Base-by-base conservation (phyloP, 2,797 vertebrate genomes). In the Otus scops region DNA sequence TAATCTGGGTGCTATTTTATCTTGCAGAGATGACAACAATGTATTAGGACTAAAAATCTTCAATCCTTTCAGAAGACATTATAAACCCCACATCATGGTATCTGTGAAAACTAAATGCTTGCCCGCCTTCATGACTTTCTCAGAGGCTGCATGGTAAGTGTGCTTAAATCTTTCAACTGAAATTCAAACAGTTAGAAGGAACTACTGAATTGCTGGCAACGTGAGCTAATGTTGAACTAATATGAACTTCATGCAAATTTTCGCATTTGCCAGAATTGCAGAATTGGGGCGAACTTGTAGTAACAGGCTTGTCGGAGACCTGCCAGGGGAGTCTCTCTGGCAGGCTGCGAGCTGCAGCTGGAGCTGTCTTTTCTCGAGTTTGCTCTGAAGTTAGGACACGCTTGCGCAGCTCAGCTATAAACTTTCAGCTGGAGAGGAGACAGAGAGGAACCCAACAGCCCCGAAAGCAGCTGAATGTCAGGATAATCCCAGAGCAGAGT, bases 181-280 rank as follows among this genome's bases (percentile, higher is more conserved):
- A 47, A 73, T 32, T 91, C 73, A 61, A 65, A 51, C 67, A 65
- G 32, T 39, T 30, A 60, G 91, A 69, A 96, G 41, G 59, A 95
- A 36, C 93, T 92, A 85, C 93, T 82, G 89, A 93, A 93, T 13
- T 88, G 39, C 32, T 79, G 83, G 82, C 67, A 94, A 38, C 3
- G 4, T 56, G 88, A 82, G 54, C 45, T 92, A 50, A 80, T 8
- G n/a, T 36, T 97, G 93, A 97, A 95, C 94, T 95, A 81, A 96
- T 71, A 85, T 85, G 93, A 97, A 96, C 96, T 77, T 61, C 51
- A 70, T 53, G 87, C 69, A 91, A 32, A n/a, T 67, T 88, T 84
- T 88, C 10, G 5, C 11, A 7, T 69, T 92, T 88, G 76, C 90
- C 36, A 19, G 79, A 79, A 71, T 48, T 61, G 83, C 69, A 43